Percentiles rank a stretch among this genome's conserved stretches.
phyloP scores from a whole-genome alignment of 2,113 vertebrate species.

The Brevimyrus niger region DNA sequence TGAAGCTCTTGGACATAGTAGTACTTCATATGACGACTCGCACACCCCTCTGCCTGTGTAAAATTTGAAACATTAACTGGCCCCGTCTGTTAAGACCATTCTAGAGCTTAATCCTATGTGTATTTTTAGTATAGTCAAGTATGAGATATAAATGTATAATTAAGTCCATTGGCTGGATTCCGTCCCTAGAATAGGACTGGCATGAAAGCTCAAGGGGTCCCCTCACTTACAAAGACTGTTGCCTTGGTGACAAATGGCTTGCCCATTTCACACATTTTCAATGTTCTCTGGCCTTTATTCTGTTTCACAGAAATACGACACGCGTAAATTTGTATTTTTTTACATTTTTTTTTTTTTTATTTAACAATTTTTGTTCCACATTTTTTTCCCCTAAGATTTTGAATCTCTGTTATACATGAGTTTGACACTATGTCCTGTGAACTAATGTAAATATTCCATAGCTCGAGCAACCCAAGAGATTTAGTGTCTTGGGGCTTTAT shows the following conservation, averaged over 20 bases:
- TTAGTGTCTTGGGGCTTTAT: not conserved
- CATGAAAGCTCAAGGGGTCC: not conserved
- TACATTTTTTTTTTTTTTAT: no score
- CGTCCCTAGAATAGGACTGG: not conserved
- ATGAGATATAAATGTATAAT: not conserved
- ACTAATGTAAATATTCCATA: not conserved
- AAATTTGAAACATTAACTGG: constrained; percentile 1
- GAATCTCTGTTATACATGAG: not conserved
- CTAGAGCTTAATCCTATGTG: not conserved
- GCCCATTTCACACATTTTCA: not conserved
- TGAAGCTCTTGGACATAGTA: not conserved
- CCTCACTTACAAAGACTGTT: not conserved
- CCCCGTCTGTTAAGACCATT: not conserved
- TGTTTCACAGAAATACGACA: not conserved
- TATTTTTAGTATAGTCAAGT: not conserved
- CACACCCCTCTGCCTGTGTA: not conserved
- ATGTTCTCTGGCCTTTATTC: not conserved
- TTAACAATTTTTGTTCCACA: not conserved
- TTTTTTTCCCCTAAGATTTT: not conserved
- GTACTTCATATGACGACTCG: not conserved
- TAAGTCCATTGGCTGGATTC: not conserved
- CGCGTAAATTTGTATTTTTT: no score
- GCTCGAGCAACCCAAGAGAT: not conserved
- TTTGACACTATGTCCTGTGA: not conserved
- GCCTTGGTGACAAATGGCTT: not conserved